These are phyloP conservation scores for Clinocottus analis DNA, from an alignment of 2,113 vertebrate genomes.

Conservation along the genomic window DNA sequence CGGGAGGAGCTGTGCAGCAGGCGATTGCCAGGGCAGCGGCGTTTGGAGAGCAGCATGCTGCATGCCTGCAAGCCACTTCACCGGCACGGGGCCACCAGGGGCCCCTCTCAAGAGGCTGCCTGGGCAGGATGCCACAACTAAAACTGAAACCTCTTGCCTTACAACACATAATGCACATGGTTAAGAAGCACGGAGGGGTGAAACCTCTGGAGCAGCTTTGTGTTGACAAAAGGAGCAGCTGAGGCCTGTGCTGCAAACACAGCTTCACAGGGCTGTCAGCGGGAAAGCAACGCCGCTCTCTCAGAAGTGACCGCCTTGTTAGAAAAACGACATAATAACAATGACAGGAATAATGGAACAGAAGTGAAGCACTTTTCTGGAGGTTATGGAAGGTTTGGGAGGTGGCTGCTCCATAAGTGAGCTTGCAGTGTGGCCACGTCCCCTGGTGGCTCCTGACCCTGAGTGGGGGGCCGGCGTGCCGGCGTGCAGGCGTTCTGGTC, in stretches of 20 bases:
- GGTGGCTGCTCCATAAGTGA: conserved; percentile 37
- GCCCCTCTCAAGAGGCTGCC: conserved; percentile 53
- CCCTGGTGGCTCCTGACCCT: conserved; percentile 42
- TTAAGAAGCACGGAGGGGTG: conserved; percentile 48
- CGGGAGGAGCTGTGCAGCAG: conserved; percentile 60
- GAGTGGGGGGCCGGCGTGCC: conserved; percentile 23
- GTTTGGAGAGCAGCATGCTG: conserved; percentile 52
- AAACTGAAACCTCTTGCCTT: conserved; percentile 62
- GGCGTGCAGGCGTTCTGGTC: conserved; percentile 69
- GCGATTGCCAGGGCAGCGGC: too few species aligned
- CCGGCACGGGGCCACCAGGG: too few species aligned
- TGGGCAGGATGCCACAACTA: conserved; percentile 68
- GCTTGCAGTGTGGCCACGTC: conserved; percentile 29
- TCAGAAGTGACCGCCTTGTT: conserved; percentile 71
- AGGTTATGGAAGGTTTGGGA: conserved; percentile 47
- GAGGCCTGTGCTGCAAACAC: conserved; percentile 55
- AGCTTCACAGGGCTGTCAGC: conserved; percentile 58
- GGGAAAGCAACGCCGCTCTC: conserved; percentile 59
- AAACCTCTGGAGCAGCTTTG: conserved; percentile 59
- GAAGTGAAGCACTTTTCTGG: conserved; percentile 44
- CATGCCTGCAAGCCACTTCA: conserved; percentile 50
- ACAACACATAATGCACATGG: conserved; percentile 45
- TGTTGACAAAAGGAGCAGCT: conserved; percentile 56
- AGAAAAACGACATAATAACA: conserved; percentile 80
- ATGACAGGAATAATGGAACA: conserved; percentile 75